Base-by-base conservation (phyloP, 2,888 invertebrate species). In the Volucella inanis region DNA sequence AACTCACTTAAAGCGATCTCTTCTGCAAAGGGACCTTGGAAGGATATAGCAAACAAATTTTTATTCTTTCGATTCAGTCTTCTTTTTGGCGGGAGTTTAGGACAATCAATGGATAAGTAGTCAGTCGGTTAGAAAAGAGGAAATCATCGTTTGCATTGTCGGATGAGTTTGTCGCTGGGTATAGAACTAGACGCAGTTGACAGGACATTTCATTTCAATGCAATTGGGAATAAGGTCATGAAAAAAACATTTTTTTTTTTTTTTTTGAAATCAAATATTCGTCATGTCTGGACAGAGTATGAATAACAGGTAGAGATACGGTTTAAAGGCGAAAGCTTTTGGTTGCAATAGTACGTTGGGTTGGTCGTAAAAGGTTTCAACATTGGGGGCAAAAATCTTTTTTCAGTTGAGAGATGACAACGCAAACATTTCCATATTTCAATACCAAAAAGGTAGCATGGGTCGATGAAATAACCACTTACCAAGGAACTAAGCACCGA, bases 131-230 rank as follows among this genome's bases (percentile, higher is more conserved):
- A 84, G 67, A 65, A 70, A 70, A 80, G 45, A 71, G 65, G 57
- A 74, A 52, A 84, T 80, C 74, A 79, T 68, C 71, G 39, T 43
- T 22, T 45, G 79, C 74, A 68, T 79, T 79, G 79, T 74, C 68
- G 57, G 68, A 39, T 15, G 14, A 57, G 50, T 64, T 72, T 55
- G 39, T 14, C 31, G 55, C 82, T 64, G 67, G 67, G 72, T 67
- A 79, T 64, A 55, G 18, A 79, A 47, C 64, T 49, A 4, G 31
- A 55, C 68, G 65, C 50, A 84, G 45, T 22, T 22, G 22, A 22
- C 64, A 68, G 70, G 70, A 68, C 80, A 80, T 80, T 22, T 22
- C 74, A 71, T 75, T 75, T 50, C 49, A 79, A 62, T 79, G 79
- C 62, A 74, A 68, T 74, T 68, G 67, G 38, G 45, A 41, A 75